Base-by-base conservation (phyloP, 1,140 invertebrate species). In the Zaprionus camerounensis region DNA sequence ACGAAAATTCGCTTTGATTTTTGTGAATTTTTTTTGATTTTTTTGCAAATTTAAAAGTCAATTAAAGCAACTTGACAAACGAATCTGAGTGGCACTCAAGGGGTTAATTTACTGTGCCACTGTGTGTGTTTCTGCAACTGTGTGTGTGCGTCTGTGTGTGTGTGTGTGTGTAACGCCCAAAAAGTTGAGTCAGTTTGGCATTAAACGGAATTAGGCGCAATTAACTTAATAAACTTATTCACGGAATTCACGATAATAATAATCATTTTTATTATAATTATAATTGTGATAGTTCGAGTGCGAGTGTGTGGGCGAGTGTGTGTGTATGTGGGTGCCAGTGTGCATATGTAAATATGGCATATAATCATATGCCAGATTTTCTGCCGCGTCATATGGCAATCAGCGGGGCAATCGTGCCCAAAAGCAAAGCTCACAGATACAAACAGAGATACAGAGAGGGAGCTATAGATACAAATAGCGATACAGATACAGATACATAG, bases 21-120 rank as follows among this genome's bases (percentile, higher is more conserved):
- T 88, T 78, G 49, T 67, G 61, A 70, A 67, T 72, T 77, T 67
- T 61, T 12, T 62, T 57, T 63, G 7, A 3, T 66, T 70, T 70
- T 49, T 71, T 63, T n/a, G 69, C 66, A 66, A 87, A 84, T 88
- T 90, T 88, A 85, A 88, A 88, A 88, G 85, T 88, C 85, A 88
- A 88, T 88, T 88, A 88, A 88, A 88, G 81, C 85, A 81, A 88
- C 84, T 88, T 88, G 84, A 88, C 78, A 79, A 78, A 63, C 83
- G 78, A 68, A 80, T 57, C 75, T 72, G 79, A 88, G 85, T 88
- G 81, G 65, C 85, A 88, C 85, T 88, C 70, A 90, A 90, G 85
- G 82, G 85, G 85, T 88, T 88, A 90, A 88, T 88, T 90, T 88
- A 65, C 78, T 78, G 64, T 80, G 57, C 66, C 36, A 61, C 61